Conservation (phyloP, 2,797 vertebrate genomes). For the Chromis chromis region DNA sequence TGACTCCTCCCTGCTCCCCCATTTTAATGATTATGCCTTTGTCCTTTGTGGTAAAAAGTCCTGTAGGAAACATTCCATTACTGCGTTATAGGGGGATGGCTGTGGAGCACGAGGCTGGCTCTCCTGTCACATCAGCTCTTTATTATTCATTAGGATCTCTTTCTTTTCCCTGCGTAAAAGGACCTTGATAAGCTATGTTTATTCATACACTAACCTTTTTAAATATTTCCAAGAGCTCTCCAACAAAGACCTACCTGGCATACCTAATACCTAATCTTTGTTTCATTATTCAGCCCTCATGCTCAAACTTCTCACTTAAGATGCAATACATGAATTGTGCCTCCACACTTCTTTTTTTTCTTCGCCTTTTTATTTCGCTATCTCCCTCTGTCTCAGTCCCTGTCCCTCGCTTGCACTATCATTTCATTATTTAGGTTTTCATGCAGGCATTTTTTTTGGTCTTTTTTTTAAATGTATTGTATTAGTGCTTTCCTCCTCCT, state of each 20-base stretch:
- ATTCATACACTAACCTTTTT: constrained; percentile 99
- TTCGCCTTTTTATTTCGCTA: constrained; percentile 50
- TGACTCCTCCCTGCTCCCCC: constrained; percentile 83
- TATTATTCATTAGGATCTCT: constrained; percentile 97
- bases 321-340: constrained; percentile 93
- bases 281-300: constrained; percentile 97
- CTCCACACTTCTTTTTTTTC: constrained; percentile 74
- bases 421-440: constrained; percentile 69
- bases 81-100: constrained; percentile 80
- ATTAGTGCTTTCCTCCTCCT: constrained; percentile 26
- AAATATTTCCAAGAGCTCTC: constrained; percentile 98
- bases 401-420: constrained; percentile 40
- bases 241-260: constrained; percentile 93
- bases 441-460: constrained; percentile 15
- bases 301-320: constrained; percentile 90
- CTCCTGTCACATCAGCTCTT: constrained; percentile 89
- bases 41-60: constrained; percentile 84
- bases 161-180: constrained; percentile 90
- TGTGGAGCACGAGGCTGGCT: constrained; percentile 89
- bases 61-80: constrained; percentile 93
- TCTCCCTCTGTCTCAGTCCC: constrained; percentile 76
- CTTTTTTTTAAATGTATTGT: constrained; percentile 32
- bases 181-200: constrained; percentile 98
- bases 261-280: constrained; percentile 94
- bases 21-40: constrained; percentile 93